Conservation (phyloP, 2,888 invertebrate species). For the Apamea sordens region DNA sequence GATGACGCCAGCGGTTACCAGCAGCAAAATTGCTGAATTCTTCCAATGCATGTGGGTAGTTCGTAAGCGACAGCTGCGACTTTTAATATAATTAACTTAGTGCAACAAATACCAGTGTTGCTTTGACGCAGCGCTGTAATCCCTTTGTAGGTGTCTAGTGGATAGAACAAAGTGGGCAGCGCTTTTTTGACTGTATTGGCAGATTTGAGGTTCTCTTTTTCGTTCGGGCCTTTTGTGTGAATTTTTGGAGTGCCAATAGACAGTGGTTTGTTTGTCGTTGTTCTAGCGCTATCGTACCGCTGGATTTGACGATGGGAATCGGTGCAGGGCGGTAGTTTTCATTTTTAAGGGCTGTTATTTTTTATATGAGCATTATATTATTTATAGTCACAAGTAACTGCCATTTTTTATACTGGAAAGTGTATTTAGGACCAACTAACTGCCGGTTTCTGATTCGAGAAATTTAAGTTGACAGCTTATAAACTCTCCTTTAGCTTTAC, state of each 20-base stretch:
- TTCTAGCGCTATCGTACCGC: not conserved
- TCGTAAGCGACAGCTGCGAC: slow-evolving; percentile 56
- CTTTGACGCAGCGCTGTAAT: slow-evolving; percentile 34
- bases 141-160: slow-evolving; percentile 13
- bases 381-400: no score
- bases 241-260: not conserved
- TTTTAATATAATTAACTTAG: slow-evolving; percentile 64
- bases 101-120: slow-evolving; percentile 29
- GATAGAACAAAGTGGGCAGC: slow-evolving; percentile 5
- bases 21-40: slow-evolving; percentile 52
- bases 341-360: not conserved
- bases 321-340: no score
- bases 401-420: not conserved
- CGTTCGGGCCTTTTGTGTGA: not conserved
- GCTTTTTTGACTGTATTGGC: slow-evolving; percentile 30
- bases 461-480: not conserved
- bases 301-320: not conserved
- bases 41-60: slow-evolving; percentile 34
- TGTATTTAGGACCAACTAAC: not conserved
- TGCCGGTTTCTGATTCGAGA: not conserved
- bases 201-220: slow-evolving; percentile 1
- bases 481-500: not conserved
- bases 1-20: not conserved
- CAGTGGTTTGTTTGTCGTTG: slow-evolving; percentile 12
- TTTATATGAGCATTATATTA: no score